Evolutionary conservation across 2,113 vertebrate genomes (phyloP).

Genomic region (Scolopax mira): DNA sequence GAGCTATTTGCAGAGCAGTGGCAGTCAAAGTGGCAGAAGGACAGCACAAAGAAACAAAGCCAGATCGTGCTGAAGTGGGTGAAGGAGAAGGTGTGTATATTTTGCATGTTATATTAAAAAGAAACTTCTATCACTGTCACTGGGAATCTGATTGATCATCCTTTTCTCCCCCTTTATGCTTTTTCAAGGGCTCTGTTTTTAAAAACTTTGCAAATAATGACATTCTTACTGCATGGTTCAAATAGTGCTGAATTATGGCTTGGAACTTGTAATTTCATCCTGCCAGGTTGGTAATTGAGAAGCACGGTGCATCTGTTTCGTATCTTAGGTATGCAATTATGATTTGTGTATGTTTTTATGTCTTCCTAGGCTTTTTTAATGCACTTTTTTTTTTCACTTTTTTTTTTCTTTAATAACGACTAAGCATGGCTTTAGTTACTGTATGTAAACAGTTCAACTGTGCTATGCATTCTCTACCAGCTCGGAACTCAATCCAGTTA

Average conservation of each 20-base stretch:
- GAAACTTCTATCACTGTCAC: background rate
- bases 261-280: background rate
- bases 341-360: background rate
- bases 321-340: background rate
- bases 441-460: background rate
- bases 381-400: background rate
- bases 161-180: background rate
- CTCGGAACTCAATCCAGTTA: background rate
- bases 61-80: conserved; percentile 56
- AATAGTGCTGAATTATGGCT: background rate
- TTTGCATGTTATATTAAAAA: background rate
- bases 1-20: conserved; percentile 92
- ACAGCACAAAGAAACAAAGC: conserved; percentile 76
- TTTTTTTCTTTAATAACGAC: background rate
- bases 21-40: conserved; percentile 95
- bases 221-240: background rate
- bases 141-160: background rate
- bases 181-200: background rate
- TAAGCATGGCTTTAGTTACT: background rate
- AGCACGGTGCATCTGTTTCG: background rate
- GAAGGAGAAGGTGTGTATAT: conserved; percentile 75
- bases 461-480: background rate
- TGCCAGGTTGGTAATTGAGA: background rate
- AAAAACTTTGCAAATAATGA: background rate
- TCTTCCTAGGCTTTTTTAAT: background rate